Evolutionary conservation across 2,113 vertebrate genomes (phyloP).

Genomic region (Colinus virginianus): DNA sequence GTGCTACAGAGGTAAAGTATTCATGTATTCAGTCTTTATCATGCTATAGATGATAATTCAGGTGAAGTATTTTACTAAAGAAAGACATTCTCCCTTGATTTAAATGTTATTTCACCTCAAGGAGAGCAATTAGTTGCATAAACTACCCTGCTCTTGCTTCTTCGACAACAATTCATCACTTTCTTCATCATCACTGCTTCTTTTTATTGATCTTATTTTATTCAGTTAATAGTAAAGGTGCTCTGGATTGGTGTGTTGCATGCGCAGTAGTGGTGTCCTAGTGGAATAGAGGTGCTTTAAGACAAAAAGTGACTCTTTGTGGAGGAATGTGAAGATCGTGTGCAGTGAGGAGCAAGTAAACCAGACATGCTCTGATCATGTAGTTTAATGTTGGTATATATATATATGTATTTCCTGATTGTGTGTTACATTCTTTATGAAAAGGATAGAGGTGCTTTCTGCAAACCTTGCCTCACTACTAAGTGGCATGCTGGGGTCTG

Average conservation of each 20-base stretch:
- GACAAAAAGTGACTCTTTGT: background rate
- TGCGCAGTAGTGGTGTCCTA: accelerated
- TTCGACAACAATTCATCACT: background rate
- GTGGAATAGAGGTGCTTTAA: background rate
- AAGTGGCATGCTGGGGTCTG: background rate
- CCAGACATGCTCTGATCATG: background rate
- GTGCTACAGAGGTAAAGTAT: conserved; percentile 16
- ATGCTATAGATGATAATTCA: background rate
- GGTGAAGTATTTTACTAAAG: conserved; percentile 21
- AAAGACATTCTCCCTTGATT: conserved; percentile 33
- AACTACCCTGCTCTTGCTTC: conserved; percentile 22
- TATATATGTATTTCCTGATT: background rate
- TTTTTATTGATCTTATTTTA: background rate
- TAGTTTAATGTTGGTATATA: background rate
- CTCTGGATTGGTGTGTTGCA: background rate
- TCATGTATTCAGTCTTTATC: conserved; percentile 31
- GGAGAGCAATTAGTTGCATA: conserved; percentile 14
- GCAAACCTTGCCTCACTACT: background rate
- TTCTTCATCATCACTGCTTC: background rate
- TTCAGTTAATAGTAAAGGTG: background rate
- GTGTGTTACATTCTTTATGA: background rate
- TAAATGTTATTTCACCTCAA: conserved; percentile 25
- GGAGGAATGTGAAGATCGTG: background rate
- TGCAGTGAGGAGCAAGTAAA: background rate
- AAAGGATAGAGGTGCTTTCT: background rate